Conservation (phyloP, 2,113 vertebrate species). For the Ictalurus furcatus region DNA sequence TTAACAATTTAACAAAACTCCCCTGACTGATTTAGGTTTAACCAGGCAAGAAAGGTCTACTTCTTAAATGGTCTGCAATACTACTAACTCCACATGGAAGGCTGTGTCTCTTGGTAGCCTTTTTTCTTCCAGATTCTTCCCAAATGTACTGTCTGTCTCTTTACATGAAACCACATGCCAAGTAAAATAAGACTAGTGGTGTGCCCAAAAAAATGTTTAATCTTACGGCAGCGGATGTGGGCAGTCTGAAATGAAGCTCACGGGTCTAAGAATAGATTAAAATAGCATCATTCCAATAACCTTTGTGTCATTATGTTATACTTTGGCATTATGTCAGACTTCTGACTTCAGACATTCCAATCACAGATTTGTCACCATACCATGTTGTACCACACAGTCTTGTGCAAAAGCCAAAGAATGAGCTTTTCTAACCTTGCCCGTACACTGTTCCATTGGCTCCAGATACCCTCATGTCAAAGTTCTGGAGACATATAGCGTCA, state of each 20-base stretch:
- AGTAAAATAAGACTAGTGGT: neutral
- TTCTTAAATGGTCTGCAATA: neutral
- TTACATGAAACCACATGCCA: neutral
- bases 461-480: slow-evolving; percentile 68
- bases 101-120: neutral
- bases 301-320: neutral
- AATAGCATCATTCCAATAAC: neutral
- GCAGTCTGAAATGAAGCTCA: neutral
- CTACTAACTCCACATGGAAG: neutral
- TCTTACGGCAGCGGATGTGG: neutral
- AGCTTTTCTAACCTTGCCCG: slow-evolving; percentile 61
- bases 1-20: neutral
- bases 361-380: neutral
- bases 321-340: neutral
- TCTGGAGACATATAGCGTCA: slow-evolving; percentile 61
- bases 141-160: neutral
- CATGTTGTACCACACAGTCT: neutral
- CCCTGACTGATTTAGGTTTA: neutral
- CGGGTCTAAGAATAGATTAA: neutral
- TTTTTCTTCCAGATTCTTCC: neutral
- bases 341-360: neutral
- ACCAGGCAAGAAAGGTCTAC: neutral
- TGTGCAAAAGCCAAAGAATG: neutral
- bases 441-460: slow-evolving; percentile 62
- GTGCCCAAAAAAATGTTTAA: neutral